phyloP scores from a whole-genome alignment of 2,797 vertebrate species.

The Sparidentex hasta region DNA sequence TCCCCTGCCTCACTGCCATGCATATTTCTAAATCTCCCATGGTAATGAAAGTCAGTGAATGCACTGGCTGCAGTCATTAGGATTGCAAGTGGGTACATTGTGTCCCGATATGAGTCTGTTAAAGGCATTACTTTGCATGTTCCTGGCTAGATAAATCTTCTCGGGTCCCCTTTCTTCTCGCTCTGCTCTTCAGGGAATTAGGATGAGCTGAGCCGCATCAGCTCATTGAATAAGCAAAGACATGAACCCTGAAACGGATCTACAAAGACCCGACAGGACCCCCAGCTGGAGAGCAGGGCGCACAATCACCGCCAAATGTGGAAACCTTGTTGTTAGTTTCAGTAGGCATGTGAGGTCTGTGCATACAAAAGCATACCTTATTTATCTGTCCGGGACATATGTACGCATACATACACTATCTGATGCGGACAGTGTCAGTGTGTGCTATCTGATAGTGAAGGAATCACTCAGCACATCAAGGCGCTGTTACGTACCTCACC shows the following conservation, averaged over 20 bases:
- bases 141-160: conserved; percentile 57
- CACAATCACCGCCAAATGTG: conserved; percentile 37
- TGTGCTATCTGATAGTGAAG: conserved; percentile 49
- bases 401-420: conserved; percentile 17
- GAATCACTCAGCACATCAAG: conserved; percentile 21
- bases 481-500: background rate
- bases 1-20: conserved; percentile 63
- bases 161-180: conserved; percentile 22
- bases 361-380: conserved; percentile 30
- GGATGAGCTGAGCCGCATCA: conserved; percentile 25
- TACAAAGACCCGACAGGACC: conserved; percentile 11
- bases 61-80: conserved; percentile 62
- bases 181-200: conserved; percentile 52
- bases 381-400: conserved; percentile 38
- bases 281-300: conserved; percentile 27
- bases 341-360: conserved; percentile 18
- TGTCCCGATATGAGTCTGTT: conserved; percentile 66
- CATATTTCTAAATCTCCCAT: conserved; percentile 76
- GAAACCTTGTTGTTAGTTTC: conserved; percentile 23
- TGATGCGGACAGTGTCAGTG: conserved; percentile 51
- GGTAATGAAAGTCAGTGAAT: conserved; percentile 73
- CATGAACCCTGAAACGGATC: conserved; percentile 31
- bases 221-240: conserved; percentile 46
- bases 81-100: conserved; percentile 57
- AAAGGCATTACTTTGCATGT: conserved; percentile 70